These are phyloP conservation scores for Scaptomyza parva DNA, from an alignment of 2,888 invertebrate species.

Conservation along the genomic window DNA sequence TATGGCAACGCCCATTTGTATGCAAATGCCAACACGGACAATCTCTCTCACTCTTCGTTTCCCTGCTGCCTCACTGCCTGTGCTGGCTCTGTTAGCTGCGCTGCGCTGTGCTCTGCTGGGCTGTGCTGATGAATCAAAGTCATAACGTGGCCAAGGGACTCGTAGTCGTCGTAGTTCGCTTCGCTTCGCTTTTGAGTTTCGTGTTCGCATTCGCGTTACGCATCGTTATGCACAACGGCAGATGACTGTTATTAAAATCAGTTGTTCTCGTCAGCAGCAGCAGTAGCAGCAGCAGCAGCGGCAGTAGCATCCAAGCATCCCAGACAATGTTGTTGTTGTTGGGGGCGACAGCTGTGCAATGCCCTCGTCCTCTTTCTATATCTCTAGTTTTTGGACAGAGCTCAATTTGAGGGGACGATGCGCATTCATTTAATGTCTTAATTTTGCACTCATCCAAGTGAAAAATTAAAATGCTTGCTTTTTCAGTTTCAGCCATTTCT, in stretches of 20 bases:
- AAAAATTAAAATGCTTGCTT: slow-evolving; percentile 84
- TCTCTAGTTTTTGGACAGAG: slow-evolving; percentile 17
- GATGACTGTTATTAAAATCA: slow-evolving; percentile 82
- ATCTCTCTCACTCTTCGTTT: slow-evolving; percentile 38
- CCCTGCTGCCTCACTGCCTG: slow-evolving; percentile 3
- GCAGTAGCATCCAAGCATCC: slow-evolving; percentile 17
- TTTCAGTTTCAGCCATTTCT: slow-evolving; percentile 21
- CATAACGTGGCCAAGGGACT: slow-evolving; percentile 67
- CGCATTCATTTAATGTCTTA: slow-evolving; percentile 84
- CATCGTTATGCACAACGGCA: slow-evolving; percentile 82
- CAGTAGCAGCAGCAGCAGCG: too few relatives aligned
- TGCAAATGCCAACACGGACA: slow-evolving; percentile 77
- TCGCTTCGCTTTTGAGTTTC: slow-evolving; percentile 6
- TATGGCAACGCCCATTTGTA: slow-evolving; percentile 83
- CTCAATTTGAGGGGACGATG: slow-evolving; percentile 46
- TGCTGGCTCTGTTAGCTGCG: not conserved
- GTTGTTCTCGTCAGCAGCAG: slow-evolving; percentile 69
- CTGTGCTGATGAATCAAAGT: slow-evolving; percentile 76
- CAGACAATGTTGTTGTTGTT: slow-evolving; percentile 33
- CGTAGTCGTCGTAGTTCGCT: slow-evolving; percentile 7
- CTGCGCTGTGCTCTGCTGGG: slow-evolving; percentile 3
- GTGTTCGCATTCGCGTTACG: slow-evolving; percentile 70
- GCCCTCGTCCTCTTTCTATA: not conserved
- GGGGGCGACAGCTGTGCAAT: slow-evolving; percentile 64
- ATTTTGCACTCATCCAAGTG: slow-evolving; percentile 84